Evolutionary conservation across 2,797 vertebrate species (phyloP), one percentile per base, ranked within the genome.

Genomic region (Arremon brunneinucha): DNA sequence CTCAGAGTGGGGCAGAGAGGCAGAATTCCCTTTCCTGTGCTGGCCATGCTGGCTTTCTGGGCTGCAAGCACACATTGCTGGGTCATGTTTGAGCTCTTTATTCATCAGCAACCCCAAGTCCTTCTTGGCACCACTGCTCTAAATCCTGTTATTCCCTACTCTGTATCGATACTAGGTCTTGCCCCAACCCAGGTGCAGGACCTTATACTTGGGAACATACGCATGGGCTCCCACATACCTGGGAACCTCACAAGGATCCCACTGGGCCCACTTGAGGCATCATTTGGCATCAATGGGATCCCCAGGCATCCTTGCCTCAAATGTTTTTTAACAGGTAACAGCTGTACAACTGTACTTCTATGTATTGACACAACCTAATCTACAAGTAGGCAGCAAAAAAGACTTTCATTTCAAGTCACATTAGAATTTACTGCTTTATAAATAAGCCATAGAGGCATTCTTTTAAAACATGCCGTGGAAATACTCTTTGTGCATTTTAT

Each of bases 61-160:
- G 10, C 28, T 34, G 32, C 0, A 0, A 57, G 24, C 0, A 0
- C 11, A 32, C 11, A 9, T 32, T 62, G 17, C 35, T 5, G 3
- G 21, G 5, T 59, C 23, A 9, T 1, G 5, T 27, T 32, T 52
- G 44, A 44, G 10, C 9, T 69, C 65, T 59, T 55, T 11, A 59
- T 49, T 14, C 17, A 28, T 26, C 49, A 53, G 6, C 14, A 64
- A 4, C 8, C 12, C 28, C 19, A 72, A 64, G 32, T 59, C 22
- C 34, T 53, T 77, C 15, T 39, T 27, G 2, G 1, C 11, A 69
- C 6, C 3, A 8, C 35, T 74, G 28, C 21, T 69, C 22, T 74
- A 47, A 30, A 82, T 32, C 21, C 39, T 0, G 0, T 63, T 28
- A n/a, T 50, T 55, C 23, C 19, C 11, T 21, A 50, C 23, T 21